These are phyloP conservation scores for Fragum fragum DNA, from an alignment of 2,888 invertebrate genomes.

Conservation along the genomic window DNA sequence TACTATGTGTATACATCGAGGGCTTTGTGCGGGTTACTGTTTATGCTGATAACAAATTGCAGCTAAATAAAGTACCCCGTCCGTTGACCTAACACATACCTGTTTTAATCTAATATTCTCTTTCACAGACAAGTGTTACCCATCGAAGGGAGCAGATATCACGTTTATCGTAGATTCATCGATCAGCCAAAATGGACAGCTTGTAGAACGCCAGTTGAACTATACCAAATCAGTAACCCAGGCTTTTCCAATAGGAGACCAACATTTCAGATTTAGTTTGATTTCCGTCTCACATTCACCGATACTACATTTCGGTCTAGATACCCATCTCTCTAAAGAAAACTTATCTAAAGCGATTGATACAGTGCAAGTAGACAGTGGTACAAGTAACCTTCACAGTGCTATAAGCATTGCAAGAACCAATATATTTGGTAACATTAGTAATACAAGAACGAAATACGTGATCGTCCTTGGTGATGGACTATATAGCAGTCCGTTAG, in stretches of 20 bases:
- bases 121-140: constrained; percentile 5
- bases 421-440: neutral
- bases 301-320: neutral
- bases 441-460: neutral
- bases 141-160: neutral
- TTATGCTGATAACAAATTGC: no score
- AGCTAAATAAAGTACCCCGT: no score
- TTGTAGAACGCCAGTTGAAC: neutral
- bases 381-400: neutral
- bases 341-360: neutral
- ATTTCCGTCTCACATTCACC: neutral
- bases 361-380: neutral
- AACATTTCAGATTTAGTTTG: neutral
- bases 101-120: neutral
- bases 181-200: neutral
- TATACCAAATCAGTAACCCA: neutral
- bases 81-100: no score
- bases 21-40: no score
- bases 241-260: neutral
- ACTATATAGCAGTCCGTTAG: neutral
- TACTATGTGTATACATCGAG: no score
- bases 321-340: neutral
- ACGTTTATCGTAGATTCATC: neutral
- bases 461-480: constrained; percentile 1
- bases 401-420: neutral